Percentiles rank a stretch among this genome's conserved stretches.
Conservation (phyloP, 2,888 invertebrate genomes). For the Metellina segmentata region DNA sequence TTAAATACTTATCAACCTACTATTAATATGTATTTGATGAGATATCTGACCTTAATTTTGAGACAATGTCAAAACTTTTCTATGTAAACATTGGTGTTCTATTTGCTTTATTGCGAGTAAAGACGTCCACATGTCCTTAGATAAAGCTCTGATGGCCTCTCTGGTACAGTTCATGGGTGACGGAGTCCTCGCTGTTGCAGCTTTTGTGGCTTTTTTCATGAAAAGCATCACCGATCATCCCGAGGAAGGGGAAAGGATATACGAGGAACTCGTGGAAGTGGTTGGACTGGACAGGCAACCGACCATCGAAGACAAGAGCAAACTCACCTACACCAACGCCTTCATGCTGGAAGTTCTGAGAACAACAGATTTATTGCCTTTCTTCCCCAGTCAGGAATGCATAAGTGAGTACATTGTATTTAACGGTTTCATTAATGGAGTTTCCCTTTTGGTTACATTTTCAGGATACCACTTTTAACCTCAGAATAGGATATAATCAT, state of each 20-base stretch:
- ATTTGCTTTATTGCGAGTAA: too few species aligned
- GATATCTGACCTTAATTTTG: too few species aligned
- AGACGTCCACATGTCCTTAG: not conserved
- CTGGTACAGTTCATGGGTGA: slow-evolving; percentile 44
- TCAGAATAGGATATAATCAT: too few species aligned
- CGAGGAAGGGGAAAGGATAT: slow-evolving; percentile 44
- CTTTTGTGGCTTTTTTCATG: not conserved
- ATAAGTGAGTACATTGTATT: slow-evolving; percentile 54
- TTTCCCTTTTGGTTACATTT: too few species aligned
- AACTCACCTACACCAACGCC: slow-evolving; percentile 44
- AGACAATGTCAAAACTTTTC: too few species aligned
- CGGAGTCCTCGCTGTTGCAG: slow-evolving; percentile 25
- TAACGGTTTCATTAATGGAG: not conserved
- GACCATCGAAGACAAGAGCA: slow-evolving; percentile 55
- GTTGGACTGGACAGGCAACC: slow-evolving; percentile 33
- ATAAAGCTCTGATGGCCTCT: not conserved
- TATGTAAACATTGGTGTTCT: too few species aligned
- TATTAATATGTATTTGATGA: too few species aligned
- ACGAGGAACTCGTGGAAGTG: slow-evolving; percentile 36
- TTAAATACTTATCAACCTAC: too few species aligned
- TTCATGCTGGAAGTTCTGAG: slow-evolving; percentile 35
- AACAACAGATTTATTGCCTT: slow-evolving; percentile 15
- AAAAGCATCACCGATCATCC: slow-evolving; percentile 1
- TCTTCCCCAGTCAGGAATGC: slow-evolving; percentile 44
- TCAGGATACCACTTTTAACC: too few species aligned